Evolutionary conservation across 35 echinoderm and acorn worm species (phyloP), one percentile per base, ranked within the genome.

Genomic region (Amphiura filiformis): DNA sequence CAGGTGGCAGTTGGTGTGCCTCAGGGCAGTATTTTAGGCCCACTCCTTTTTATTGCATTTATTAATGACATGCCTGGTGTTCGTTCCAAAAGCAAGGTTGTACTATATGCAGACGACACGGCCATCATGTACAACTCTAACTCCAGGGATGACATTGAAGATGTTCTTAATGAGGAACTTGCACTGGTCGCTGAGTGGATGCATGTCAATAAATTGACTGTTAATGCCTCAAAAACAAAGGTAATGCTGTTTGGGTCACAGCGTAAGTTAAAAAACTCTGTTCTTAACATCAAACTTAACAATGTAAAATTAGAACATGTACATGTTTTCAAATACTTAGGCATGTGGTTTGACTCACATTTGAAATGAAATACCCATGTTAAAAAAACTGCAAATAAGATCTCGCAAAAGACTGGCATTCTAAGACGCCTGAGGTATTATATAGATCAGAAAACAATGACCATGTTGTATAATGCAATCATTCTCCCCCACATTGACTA

Each of bases 211-310:
- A 81, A 41, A 39, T 31, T 81, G 17, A 64, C 49, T 47, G 81
- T 34, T 30, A 84, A 84, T 35, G 81, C 81, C 13, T 81, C 80
- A n/a, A 81, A 81, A 81, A 81, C 80, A 36, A 81, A 81, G 14
- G 79, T 41, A 18, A 81, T 81, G 79, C 34, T 38, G 22, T 81
- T 81, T 81, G 80, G 80, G 23, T 81, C 80, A 81, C 0, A 81
- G 40, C 35, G 22, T 4, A 41, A 20, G 0, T 37, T 23, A 38
- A 47, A 47, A 47, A 9, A 47, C 17, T 17, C 5, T 47, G 17
- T 17, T 17, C 80, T 81, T 36, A 39, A 18, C 39, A 37, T 81
- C 40, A 42, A 26, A 38, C 36, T 81, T 30, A 42, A 42, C n/a
- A 31, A 31, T 12, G 39, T 39, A 28, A 38, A 39, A 39, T 42